Evolutionary conservation across 2,888 invertebrate genomes (phyloP), one percentile per base, ranked within the genome.

Genomic region (Allolobophora icterica): DNA sequence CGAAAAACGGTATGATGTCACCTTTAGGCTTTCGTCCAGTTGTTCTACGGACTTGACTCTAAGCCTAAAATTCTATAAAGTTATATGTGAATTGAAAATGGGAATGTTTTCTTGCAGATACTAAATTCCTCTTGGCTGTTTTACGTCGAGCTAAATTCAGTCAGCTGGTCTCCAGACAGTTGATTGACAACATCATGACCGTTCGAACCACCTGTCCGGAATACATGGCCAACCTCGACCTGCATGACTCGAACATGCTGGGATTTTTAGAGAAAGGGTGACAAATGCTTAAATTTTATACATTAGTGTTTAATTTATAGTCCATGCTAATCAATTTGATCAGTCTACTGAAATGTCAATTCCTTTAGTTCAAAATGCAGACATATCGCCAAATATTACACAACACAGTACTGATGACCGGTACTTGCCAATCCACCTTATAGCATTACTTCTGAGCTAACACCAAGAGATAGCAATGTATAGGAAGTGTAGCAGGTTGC

Each of bases 121-220:
- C 90, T 19, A 40, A 71, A 15, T 91, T 84, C 87, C 89, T 91
- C 13, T 84, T 92, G 90, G 30, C 83, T 17, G 89, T 91, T 84
- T n/a, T 92, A n/a, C 42, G 91, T 30, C 45, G 84, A 40, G 90
- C 91, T 13, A 92, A 92, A 45, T 92, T 92, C 90, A 92, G 92
- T 90, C 92, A 92, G 89, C 45, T 92, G 84, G 52, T 40, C 30
- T 90, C 92, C 17, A 52, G 91, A 42, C 89, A 92, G 34, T 89
- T 90, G 35, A 42, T 92, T 42, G 91, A 90, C 19, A 90, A 89
- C 71, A 45, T 91, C 19, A 38, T 89, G 45, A 90, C 90, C n/a
- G 84, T 38, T 84, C 33, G 84, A 33, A 84, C 90, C 38, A 90
- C 38, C 33, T 90, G 38, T 45, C 90, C 90, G 24, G 45, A 84